Evolutionary conservation across 2,888 invertebrate species (phyloP).

Genomic region (Galeruca laticollis): DNA sequence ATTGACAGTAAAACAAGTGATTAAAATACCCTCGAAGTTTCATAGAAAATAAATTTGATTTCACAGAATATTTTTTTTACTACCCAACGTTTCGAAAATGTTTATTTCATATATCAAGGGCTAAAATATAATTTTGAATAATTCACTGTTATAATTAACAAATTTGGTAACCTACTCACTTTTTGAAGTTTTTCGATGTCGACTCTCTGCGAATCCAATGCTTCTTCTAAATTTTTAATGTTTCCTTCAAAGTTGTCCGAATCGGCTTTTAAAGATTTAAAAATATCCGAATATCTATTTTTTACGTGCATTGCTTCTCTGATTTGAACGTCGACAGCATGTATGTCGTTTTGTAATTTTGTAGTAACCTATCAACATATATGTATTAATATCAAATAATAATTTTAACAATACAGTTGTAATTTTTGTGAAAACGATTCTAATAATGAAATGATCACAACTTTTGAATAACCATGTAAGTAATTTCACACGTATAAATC

Average conservation of each 20-base stretch:
- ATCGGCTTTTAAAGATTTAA: slow-evolving; percentile 77
- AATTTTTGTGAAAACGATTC: too few species aligned
- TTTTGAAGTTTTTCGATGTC: slow-evolving; percentile 81
- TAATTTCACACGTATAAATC: too few species aligned
- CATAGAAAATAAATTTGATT: too few species aligned
- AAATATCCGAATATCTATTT: slow-evolving; percentile 81
- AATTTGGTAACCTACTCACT: too few species aligned
- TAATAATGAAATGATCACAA: background rate
- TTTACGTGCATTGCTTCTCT: slow-evolving; percentile 84
- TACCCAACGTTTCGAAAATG: too few species aligned
- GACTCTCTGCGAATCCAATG: slow-evolving; percentile 75
- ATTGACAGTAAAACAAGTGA: background rate
- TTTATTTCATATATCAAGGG: too few species aligned
- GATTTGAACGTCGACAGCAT: slow-evolving; percentile 84
- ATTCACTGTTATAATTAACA: too few species aligned
- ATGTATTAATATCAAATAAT: background rate
- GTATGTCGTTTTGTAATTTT: slow-evolving; percentile 84
- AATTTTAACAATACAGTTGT: too few species aligned
- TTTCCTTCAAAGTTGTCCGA: slow-evolving; percentile 81
- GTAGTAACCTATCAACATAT: slow-evolving; percentile 70
- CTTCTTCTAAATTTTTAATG: slow-evolving; percentile 76
- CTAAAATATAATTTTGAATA: too few species aligned
- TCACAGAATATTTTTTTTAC: too few species aligned
- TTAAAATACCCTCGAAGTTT: background rate
- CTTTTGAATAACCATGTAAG: slow-evolving; percentile 26